Evolutionary conservation across 2,888 invertebrate species (phyloP).

Genomic region (Thera britannica): DNA sequence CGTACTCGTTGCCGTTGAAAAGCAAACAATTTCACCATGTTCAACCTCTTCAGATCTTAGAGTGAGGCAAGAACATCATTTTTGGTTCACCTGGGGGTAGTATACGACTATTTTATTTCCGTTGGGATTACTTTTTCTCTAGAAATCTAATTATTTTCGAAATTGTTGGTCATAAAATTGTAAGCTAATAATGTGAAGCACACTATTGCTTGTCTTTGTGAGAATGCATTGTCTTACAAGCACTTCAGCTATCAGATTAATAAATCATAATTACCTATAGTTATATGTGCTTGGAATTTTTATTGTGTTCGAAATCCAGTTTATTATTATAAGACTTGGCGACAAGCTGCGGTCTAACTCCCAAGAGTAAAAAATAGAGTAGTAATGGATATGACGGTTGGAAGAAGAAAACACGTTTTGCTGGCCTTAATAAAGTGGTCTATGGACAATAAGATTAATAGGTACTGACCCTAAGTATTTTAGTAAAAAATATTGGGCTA

Average conservation of each 20-base stretch:
- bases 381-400: too few relatives aligned
- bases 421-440: too few relatives aligned
- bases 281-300: not conserved
- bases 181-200: slow-evolving; percentile 17
- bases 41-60: not conserved
- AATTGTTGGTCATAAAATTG: not conserved
- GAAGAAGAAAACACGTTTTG: too few relatives aligned
- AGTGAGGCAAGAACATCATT: not conserved
- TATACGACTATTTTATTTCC: too few relatives aligned
- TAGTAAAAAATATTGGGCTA: not conserved
- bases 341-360: not conserved
- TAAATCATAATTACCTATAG: slow-evolving; percentile 13
- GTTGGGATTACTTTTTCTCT: not conserved
- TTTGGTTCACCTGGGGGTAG: not conserved
- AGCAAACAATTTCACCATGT: slow-evolving; percentile 12
- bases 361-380: not conserved
- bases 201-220: slow-evolving; percentile 35
- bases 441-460: too few relatives aligned
- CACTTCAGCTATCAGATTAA: slow-evolving; percentile 32
- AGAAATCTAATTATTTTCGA: not conserved
- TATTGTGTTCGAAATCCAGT: not conserved
- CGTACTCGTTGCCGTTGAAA: slow-evolving; percentile 7
- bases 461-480: not conserved
- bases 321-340: not conserved
- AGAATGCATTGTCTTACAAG: slow-evolving; percentile 38